Conservation (phyloP, 2,888 invertebrate genomes). For the Oscheius sp. region DNA sequence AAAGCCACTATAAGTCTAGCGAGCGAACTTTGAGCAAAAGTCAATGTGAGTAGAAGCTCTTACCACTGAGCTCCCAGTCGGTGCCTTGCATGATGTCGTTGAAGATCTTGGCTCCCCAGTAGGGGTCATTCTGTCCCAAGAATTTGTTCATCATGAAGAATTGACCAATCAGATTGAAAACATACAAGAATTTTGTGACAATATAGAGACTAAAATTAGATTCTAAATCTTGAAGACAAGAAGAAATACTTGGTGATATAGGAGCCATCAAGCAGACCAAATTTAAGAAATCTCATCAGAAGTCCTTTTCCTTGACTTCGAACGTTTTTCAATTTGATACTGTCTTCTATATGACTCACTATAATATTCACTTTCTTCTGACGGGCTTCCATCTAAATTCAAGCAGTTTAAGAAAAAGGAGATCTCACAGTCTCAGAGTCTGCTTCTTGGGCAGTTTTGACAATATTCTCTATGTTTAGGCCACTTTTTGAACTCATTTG, state of each 20-base stretch:
- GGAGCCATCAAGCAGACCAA: conserved; percentile 60
- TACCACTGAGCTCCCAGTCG: conserved; percentile 64
- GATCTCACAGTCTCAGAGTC: conserved; percentile 56
- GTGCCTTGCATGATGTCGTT: conserved; percentile 61
- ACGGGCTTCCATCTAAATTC: conserved; percentile 48
- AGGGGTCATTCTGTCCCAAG: conserved; percentile 59
- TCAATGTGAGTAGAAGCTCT: not conserved
- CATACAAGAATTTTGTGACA: conserved; percentile 64
- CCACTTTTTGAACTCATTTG: conserved; percentile 50
- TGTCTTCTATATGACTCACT: conserved; percentile 47
- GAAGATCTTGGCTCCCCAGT: conserved; percentile 63
- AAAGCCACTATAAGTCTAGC: too few species aligned
- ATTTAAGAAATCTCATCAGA: conserved; percentile 36
- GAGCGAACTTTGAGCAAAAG: too few species aligned
- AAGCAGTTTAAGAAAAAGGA: not conserved
- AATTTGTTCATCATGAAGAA: conserved; percentile 66
- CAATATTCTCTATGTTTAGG: conserved; percentile 62
- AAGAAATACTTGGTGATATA: conserved; percentile 56
- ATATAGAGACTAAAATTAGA: conserved; percentile 58
- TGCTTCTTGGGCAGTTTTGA: conserved; percentile 58
- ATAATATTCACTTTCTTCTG: conserved; percentile 51
- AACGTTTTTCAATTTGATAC: conserved; percentile 41
- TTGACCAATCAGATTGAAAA: conserved; percentile 64
- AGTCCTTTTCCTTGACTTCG: conserved; percentile 34
- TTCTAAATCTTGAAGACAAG: too few species aligned